Conservation (phyloP, 2,113 vertebrate genomes). For the Neodontobutis hainanensis region DNA sequence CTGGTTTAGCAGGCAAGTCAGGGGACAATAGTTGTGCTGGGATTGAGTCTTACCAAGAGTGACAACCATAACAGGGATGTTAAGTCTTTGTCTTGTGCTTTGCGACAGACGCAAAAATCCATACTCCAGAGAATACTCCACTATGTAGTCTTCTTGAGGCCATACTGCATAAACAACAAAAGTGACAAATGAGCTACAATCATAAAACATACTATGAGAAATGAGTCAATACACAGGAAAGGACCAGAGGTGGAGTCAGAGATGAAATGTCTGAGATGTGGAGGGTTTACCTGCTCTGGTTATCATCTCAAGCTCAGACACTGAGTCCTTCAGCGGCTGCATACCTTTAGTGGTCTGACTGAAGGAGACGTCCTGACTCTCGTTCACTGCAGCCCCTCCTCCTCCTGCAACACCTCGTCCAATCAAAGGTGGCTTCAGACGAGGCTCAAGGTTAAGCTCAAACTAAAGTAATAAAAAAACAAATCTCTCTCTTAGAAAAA, state of each 20-base stretch:
- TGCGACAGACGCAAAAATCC: slow-evolving; percentile 96
- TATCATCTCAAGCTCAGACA: slow-evolving; percentile 67
- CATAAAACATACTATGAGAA: neutral
- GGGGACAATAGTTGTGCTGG: neutral
- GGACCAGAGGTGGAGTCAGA: neutral
- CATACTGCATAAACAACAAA: slow-evolving; percentile 78
- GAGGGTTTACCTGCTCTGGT: slow-evolving; percentile 61
- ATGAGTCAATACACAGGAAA: neutral
- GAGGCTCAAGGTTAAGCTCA: slow-evolving; percentile 94
- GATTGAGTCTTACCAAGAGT: slow-evolving; percentile 84
- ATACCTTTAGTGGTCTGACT: slow-evolving; percentile 91
- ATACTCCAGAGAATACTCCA: slow-evolving; percentile 96
- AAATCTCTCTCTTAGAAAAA: too few relatives aligned
- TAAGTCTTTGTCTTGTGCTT: slow-evolving; percentile 91
- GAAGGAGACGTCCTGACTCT: slow-evolving; percentile 89
- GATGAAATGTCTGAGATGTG: slow-evolving; percentile 1
- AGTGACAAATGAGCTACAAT: neutral
- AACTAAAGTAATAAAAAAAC: slow-evolving; percentile 78
- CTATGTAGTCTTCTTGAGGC: slow-evolving; percentile 97
- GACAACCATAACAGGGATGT: slow-evolving; percentile 98
- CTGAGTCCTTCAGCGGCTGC: slow-evolving; percentile 68
- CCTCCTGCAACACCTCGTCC: slow-evolving; percentile 67
- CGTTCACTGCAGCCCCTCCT: slow-evolving; percentile 74
- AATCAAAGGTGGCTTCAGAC: slow-evolving; percentile 81
- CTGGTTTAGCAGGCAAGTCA: neutral